A percentile compares a stretch with the other conserved stretches of the same genome.
Conservation (phyloP, 2,888 invertebrate species). For the Prenolepis imparis region DNA sequence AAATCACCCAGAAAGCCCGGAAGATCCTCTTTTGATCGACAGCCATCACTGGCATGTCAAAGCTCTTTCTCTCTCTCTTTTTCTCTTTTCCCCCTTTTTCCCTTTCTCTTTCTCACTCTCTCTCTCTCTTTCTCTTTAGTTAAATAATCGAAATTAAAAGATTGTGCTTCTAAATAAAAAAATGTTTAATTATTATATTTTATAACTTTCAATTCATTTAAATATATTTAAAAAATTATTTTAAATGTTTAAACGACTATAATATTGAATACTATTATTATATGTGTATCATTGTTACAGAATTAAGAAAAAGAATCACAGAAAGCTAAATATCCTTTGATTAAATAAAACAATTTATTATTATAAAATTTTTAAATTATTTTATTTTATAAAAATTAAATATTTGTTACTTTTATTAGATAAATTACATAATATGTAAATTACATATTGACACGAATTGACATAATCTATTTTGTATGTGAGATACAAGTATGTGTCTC, state of each 20-base stretch:
- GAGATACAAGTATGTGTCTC: background rate
- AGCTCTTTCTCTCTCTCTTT: background rate
- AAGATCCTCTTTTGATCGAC: conserved; percentile 67
- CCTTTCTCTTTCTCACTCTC: background rate
- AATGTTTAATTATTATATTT: background rate
- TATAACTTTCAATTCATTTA: no score
- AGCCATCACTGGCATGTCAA: conserved; percentile 54
- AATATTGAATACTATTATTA: background rate
- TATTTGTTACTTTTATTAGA: background rate
- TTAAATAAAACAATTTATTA: conserved; percentile 1
- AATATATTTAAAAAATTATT: no score
- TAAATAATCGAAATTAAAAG: conserved; percentile 43
- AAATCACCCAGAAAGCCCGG: conserved; percentile 78
- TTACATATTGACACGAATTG: no score
- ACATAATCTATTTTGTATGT: conserved; percentile 8
- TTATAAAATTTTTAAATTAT: background rate
- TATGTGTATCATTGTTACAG: background rate
- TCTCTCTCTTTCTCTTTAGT: background rate
- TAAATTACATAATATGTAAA: conserved; percentile 25
- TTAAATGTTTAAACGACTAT: no score
- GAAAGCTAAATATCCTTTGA: background rate
- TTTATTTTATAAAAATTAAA: background rate
- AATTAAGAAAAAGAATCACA: background rate
- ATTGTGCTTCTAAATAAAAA: conserved; percentile 33
- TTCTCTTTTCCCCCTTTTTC: background rate